phyloP scores from a whole-genome alignment of 2,113 vertebrate genomes.

The Cryptotis parvus region DNA sequence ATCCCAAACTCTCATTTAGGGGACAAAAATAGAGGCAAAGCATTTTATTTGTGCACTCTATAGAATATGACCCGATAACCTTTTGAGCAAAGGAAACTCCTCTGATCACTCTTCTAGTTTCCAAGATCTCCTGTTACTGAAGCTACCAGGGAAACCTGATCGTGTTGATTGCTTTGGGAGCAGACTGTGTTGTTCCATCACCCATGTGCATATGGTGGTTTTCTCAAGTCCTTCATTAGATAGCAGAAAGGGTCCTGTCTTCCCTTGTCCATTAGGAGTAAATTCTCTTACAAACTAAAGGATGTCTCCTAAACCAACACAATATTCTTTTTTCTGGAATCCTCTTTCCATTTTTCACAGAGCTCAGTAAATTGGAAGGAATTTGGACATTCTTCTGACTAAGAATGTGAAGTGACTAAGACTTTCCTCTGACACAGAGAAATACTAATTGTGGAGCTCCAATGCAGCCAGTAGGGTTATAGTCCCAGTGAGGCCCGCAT shows the following conservation, averaged over 20 bases:
- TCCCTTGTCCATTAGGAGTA: background rate
- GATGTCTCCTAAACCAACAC: background rate
- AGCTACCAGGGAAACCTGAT: background rate
- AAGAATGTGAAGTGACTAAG: background rate
- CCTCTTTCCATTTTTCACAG: background rate
- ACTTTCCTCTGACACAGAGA: background rate
- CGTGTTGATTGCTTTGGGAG: background rate
- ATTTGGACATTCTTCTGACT: background rate
- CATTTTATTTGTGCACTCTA: background rate
- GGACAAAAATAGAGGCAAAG: background rate
- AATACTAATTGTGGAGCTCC: background rate
- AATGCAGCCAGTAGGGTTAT: background rate
- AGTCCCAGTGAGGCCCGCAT: background rate
- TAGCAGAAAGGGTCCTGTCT: background rate
- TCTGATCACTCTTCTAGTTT: background rate
- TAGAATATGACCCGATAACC: background rate
- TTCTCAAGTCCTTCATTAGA: background rate
- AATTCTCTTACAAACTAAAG: background rate
- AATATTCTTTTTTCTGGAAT: background rate
- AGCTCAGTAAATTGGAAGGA: background rate
- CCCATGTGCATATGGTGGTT: background rate
- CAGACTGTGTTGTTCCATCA: background rate
- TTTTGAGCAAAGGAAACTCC: background rate
- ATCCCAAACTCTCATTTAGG: background rate
- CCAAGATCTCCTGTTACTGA: background rate